These are phyloP conservation scores for Vombatus ursinus DNA, from an alignment of 2,113 vertebrate species.

Conservation along the genomic window DNA sequence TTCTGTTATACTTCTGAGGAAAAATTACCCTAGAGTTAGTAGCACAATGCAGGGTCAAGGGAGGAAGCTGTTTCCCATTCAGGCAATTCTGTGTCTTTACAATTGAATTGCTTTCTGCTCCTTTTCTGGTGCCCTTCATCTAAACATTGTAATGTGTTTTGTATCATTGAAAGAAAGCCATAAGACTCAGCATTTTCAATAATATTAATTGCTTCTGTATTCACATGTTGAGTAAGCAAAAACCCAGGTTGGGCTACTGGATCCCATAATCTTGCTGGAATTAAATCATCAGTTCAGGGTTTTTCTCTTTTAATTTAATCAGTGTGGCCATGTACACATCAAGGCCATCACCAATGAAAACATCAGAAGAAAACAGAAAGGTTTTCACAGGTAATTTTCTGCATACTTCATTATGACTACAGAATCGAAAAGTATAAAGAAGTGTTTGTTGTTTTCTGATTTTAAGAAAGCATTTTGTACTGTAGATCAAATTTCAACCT, in stretches of 20 bases:
- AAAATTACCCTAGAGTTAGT: constrained; percentile 23
- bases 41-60: constrained; percentile 12
- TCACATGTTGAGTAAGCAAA: neutral
- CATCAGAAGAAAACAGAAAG: neutral
- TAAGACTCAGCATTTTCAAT: neutral
- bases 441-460: neutral
- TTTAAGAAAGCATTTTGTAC: neutral
- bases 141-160: neutral
- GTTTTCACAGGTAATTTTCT: neutral
- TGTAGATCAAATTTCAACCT: neutral
- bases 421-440: neutral
- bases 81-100: neutral
- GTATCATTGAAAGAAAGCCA: neutral
- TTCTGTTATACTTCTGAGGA: constrained; percentile 65
- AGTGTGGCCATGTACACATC: neutral
- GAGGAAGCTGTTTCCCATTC: neutral
- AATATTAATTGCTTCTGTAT: neutral
- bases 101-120: neutral
- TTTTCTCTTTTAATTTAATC: neutral
- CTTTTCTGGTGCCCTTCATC: neutral
- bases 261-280: neutral
- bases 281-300: neutral
- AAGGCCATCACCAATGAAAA: neutral
- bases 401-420: neutral
- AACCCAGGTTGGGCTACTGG: neutral